Evolutionary conservation across 2,113 vertebrate species (phyloP), one percentile per base, ranked within the genome.

Genomic region (Puma concolor): DNA sequence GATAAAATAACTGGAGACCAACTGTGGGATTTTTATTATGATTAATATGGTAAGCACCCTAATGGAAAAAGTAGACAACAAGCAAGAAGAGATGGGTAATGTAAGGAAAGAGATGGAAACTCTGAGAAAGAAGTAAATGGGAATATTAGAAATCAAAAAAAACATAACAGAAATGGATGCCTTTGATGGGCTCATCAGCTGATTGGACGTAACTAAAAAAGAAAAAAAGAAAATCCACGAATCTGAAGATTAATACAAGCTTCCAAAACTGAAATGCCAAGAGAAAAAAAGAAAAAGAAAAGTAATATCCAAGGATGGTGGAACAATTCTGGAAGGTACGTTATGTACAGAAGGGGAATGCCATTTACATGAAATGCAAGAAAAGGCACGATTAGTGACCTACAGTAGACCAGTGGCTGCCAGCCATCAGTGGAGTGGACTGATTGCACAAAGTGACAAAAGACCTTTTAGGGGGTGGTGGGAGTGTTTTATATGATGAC

Each of bases 211-310:
- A 87, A 52, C 27, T 84, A n/a, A 48, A 38, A 8, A 52, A 79
- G 10, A 14, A 52, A 16, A 5, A 36, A 23, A 6, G 4, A 12
- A 33, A 29, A 54, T 14, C 31, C 88, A 5, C 38, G 23, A 83
- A 5, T 25, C 50, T 71, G 16, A 77, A 48, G 80, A 66, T 29
- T 13, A 77, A 85, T 91, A 95, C 25, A 85, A 84, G 67, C 29
- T 82, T 69, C 48, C 41, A 87, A 86, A 91, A 87, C n/a, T 81
- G 50, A 94, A 87, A 91, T 29, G 11, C 54, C 76, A 80, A 86
- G 16, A 92, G 15, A 33, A 79, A 38, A 87, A 89, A 57, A 6
- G 31, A 33, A 90, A 54, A 76, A 80, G 8, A 63, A 96, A 1
- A 82, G 25, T 36, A 81, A 81, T 67, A 85, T 38, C 54, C 79